Evolutionary conservation across 2,113 vertebrate species (phyloP), one percentile per base, ranked within the genome.

Genomic region (Pelecanus crispus): DNA sequence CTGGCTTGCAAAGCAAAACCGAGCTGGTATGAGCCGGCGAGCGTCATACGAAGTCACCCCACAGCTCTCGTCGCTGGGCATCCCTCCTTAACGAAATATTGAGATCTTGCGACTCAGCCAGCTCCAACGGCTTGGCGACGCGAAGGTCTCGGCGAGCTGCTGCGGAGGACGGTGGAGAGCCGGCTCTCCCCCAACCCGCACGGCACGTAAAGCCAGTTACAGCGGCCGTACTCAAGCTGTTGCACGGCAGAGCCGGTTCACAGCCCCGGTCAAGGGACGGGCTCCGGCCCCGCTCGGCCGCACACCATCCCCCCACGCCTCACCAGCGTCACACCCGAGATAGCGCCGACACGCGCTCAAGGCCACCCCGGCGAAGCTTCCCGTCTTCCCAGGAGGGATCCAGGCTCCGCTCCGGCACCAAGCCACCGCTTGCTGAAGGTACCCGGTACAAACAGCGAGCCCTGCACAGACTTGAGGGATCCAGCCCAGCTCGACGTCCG

Each of bases 81-180:
- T 45, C 79, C 20, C 34, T 31, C 34, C 32, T 19, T 36, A 24
- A 36, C 0, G 34, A 36, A 32, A 25, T 2, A 25, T 3, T 6
- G n/a, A 13, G 14, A 7, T 10, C 19, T 16, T 2, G 2, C 2
- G 10, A 13, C 40, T 55, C 40, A 3, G 32, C 32, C 40, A 17
- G 55, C n/a, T 21, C 47, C 0, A 6, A 3, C 0, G 7, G 38
- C 61, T 22, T 5, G 8, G 42, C 2, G 28, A 32, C 2, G 1
- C 2, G 17, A 28, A n/a, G 53, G 32, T 17, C 22, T 2, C 2
- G 4, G 53, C 2, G 13, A 59, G n/a, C n/a, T 34, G 42, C 34
- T 7, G 2, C 2, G 4, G 49, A 13, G 42, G 20, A 52, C 4
- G 4, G 28, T 1, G 49, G 13, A 40, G 68, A 24, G 28, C 28